Evolutionary conservation across 2,888 invertebrate genomes (phyloP).

Genomic region (Agrotis puta): DNA sequence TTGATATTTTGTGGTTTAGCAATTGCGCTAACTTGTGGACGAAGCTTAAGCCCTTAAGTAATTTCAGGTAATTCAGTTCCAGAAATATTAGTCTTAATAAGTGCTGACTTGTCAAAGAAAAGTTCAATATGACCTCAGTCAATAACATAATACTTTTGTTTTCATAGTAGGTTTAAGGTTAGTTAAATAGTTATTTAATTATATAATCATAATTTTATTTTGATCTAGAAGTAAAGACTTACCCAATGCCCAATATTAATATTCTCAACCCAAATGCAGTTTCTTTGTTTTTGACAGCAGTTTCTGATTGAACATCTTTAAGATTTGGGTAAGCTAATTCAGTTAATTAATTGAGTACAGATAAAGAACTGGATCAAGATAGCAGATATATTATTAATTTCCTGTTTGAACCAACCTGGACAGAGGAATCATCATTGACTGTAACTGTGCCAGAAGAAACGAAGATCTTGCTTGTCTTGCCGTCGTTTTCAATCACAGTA

Average conservation of each 20-base stretch:
- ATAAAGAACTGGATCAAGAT: too few relatives aligned
- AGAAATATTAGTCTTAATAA: neutral
- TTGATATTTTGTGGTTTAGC: neutral
- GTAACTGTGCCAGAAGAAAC: constrained; percentile 99
- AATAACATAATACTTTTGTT: constrained; percentile 6
- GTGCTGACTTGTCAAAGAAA: neutral
- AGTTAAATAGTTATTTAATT: too few relatives aligned
- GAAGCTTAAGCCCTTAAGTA: neutral
- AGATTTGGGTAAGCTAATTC: too few relatives aligned
- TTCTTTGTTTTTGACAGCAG: too few relatives aligned
- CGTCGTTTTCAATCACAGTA: constrained; percentile 96
- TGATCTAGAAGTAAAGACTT: neutral
- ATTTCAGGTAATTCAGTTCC: neutral
- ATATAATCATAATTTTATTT: neutral
- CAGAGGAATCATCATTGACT: constrained; percentile 98
- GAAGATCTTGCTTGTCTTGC: constrained; percentile 96
- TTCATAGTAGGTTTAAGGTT: neutral
- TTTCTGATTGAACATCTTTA: too few relatives aligned
- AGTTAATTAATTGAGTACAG: too few relatives aligned
- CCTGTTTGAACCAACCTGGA: constrained; percentile 92
- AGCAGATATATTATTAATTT: too few relatives aligned
- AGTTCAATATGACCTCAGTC: constrained; percentile 12
- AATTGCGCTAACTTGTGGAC: neutral
- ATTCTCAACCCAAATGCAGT: too few relatives aligned
- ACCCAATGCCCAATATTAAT: too few relatives aligned